These are phyloP conservation scores for Psittacara wagleri DNA, from an alignment of 2,113 vertebrate genomes.

Conservation along the genomic window DNA sequence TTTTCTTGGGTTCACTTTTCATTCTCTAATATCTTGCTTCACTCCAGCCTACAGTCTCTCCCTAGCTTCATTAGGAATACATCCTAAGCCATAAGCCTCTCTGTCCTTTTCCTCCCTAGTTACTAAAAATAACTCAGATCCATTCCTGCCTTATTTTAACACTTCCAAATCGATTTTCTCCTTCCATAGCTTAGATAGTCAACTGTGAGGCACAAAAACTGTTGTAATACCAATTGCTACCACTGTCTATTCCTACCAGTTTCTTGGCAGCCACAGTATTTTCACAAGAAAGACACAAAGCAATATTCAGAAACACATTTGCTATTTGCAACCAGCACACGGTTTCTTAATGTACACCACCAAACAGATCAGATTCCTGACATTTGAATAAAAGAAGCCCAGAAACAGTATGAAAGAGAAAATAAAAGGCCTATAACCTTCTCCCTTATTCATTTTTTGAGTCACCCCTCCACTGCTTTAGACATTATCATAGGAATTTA, in stretches of 20 bases:
- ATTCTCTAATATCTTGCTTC: neutral
- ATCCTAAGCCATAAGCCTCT: neutral
- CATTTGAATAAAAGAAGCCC: neutral
- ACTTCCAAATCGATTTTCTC: neutral
- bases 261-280: neutral
- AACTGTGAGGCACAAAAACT: neutral
- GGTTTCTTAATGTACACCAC: neutral
- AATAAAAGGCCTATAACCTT: neutral
- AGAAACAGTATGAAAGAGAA: neutral
- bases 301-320: slow-evolving; percentile 2
- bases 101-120: neutral
- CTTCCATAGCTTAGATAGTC: neutral
- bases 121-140: neutral
- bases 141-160: neutral
- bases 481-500: neutral
- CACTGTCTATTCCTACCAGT: neutral
- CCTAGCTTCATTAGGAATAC: neutral
- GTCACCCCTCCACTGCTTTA: neutral
- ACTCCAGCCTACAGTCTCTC: neutral
- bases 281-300: neutral
- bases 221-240: neutral
- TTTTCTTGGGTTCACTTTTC: neutral
- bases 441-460: neutral
- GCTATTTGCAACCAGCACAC: neutral
- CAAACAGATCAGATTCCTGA: neutral